Evolutionary conservation across 2,113 vertebrate species (phyloP).

Genomic region (Neodon shergylaensis): DNA sequence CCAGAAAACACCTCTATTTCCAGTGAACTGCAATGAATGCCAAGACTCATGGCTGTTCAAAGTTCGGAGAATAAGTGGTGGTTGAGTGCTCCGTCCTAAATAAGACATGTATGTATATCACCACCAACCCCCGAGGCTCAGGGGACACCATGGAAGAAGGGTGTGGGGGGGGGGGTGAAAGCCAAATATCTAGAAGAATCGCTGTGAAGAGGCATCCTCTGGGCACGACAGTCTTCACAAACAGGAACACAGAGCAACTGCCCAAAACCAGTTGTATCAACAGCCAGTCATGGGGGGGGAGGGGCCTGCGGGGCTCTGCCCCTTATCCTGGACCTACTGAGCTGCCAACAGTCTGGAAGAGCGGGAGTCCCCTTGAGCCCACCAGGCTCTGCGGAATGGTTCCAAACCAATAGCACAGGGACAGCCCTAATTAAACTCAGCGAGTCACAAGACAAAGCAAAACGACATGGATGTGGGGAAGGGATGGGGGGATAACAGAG

Average conservation of each 20-base stretch:
- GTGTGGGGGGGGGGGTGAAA: not conserved
- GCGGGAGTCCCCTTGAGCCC: not conserved
- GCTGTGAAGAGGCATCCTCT: not conserved
- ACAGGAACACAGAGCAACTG: not conserved
- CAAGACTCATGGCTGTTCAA: not conserved
- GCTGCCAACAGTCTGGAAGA: too few species aligned
- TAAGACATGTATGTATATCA: not conserved
- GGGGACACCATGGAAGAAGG: not conserved
- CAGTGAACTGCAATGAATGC: not conserved
- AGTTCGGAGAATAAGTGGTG: not conserved
- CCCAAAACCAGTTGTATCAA: not conserved
- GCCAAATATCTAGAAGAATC: not conserved
- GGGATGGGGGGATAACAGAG: not conserved
- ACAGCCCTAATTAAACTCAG: not conserved
- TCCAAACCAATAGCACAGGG: not conserved
- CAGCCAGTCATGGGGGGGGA: not conserved
- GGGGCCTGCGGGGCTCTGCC: not conserved
- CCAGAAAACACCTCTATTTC: not conserved
- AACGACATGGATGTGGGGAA: not conserved
- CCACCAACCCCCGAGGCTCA: not conserved
- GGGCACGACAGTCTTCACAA: not conserved
- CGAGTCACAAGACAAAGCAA: not conserved
- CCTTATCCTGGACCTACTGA: not conserved
- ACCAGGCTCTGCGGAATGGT: too few species aligned
- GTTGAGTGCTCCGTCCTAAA: not conserved